Conservation (phyloP, 2,113 vertebrate genomes). For the Petrocephalus microphthalmus region DNA sequence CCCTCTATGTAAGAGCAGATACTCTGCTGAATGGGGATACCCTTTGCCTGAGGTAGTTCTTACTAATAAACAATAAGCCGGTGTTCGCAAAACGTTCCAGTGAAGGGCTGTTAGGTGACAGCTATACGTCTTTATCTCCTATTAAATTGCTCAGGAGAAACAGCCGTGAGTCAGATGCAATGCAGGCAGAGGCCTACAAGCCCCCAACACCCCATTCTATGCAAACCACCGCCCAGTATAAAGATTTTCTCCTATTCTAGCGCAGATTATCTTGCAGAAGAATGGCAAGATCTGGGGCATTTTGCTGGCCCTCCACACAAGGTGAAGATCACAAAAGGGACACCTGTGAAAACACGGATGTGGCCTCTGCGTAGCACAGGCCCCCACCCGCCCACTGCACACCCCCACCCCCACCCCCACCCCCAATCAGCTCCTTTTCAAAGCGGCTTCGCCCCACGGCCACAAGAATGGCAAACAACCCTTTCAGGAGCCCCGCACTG, state of each 20-base stretch:
- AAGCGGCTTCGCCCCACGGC: constrained; percentile 34
- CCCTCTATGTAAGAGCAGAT: neutral
- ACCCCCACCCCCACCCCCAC: constrained; percentile 10
- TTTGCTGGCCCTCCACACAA: constrained; percentile 39
- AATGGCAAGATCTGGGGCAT: constrained; percentile 50
- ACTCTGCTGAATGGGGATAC: neutral
- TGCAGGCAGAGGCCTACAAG: neutral
- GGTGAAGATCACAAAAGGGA: constrained; percentile 62
- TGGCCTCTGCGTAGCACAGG: constrained; percentile 43
- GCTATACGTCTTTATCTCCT: neutral
- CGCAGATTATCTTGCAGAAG: constrained; percentile 51
- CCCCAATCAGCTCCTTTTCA: constrained; percentile 33
- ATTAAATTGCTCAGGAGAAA: constrained; percentile 1
- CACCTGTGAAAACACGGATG: constrained; percentile 68
- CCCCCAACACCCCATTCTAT: constrained; percentile 38
- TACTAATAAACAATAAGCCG: neutral
- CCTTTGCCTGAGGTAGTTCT: neutral
- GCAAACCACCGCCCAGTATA: constrained; percentile 22
- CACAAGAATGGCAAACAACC: constrained; percentile 64
- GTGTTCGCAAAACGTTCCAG: neutral
- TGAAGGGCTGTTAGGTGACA: neutral
- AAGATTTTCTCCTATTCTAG: constrained; percentile 23
- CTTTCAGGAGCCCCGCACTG: constrained; percentile 53
- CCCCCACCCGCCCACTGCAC: constrained; percentile 35
- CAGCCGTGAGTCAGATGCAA: neutral